Percentiles rank a stretch among this genome's conserved stretches.
Evolutionary conservation across 1,140 invertebrate genomes (phyloP).

Genomic region (Linepithema humile): DNA sequence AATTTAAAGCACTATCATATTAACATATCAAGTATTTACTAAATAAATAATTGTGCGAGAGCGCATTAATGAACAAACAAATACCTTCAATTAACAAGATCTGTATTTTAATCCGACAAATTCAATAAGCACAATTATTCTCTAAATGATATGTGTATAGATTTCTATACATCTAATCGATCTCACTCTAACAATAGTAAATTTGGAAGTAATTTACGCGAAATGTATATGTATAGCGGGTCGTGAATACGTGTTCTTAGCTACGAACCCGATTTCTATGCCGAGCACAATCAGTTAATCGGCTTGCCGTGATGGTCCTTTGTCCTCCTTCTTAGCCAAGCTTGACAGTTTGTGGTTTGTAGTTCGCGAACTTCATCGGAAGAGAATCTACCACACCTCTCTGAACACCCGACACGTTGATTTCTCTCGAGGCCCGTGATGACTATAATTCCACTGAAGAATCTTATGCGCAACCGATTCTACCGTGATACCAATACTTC

Average conservation of each 20-base stretch:
- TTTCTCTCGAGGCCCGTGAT: slow-evolving; percentile 12
- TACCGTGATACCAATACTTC: neutral
- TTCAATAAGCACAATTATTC: neutral
- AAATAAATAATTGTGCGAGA: neutral
- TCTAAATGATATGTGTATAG: neutral
- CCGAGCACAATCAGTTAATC: slow-evolving; percentile 56
- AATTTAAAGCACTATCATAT: neutral
- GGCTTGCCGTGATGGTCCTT: slow-evolving; percentile 44
- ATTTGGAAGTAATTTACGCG: slow-evolving; percentile 31
- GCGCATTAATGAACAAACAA: neutral
- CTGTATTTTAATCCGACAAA: neutral
- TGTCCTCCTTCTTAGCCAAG: slow-evolving; percentile 47
- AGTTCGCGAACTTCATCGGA: slow-evolving; percentile 49
- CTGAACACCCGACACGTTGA: slow-evolving; percentile 12
- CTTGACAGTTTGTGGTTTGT: slow-evolving; percentile 41
- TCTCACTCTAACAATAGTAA: neutral
- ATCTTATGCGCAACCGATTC: neutral
- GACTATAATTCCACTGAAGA: slow-evolving; percentile 1
- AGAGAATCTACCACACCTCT: neutral
- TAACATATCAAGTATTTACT: neutral
- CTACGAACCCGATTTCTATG: slow-evolving; percentile 27
- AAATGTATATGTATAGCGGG: neutral
- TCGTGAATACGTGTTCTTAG: slow-evolving; percentile 42
- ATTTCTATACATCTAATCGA: neutral
- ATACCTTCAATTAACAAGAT: too few relatives aligned